Percentiles rank a stretch among this genome's conserved stretches.
Evolutionary conservation across 2,888 invertebrate species (phyloP).

Genomic region (Escarpia spicata): DNA sequence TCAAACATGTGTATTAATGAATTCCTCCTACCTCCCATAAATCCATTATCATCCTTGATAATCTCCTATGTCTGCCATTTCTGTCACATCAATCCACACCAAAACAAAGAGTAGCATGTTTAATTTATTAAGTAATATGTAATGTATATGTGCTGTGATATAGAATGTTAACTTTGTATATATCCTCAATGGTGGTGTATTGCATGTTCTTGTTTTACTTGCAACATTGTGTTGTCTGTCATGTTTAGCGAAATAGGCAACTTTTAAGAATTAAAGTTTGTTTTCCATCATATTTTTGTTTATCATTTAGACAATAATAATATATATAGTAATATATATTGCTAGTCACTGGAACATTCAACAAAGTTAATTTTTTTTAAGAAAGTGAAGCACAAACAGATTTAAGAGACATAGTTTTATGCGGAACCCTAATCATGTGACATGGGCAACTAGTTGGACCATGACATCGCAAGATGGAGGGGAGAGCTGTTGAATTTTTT

Average conservation of each 20-base stretch:
- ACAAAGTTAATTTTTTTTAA: no score
- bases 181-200: background rate
- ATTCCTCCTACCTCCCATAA: no score
- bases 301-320: background rate
- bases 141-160: background rate
- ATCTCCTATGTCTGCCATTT: background rate
- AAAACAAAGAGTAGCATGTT: background rate
- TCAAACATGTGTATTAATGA: no score
- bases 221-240: background rate
- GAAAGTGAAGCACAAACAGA: no score
- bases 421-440: no score
- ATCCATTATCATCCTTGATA: no score
- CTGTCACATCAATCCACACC: background rate
- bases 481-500: no score
- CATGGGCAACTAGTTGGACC: no score
- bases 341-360: no score
- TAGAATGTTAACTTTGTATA: background rate
- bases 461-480: no score
- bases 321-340: background rate
- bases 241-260: background rate
- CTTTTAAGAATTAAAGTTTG: background rate
- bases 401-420: no score
- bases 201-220: background rate
- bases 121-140: background rate
- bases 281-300: background rate